phyloP scores from a whole-genome alignment of 1,140 invertebrate genomes.

The Archegozetes longisetosus region DNA sequence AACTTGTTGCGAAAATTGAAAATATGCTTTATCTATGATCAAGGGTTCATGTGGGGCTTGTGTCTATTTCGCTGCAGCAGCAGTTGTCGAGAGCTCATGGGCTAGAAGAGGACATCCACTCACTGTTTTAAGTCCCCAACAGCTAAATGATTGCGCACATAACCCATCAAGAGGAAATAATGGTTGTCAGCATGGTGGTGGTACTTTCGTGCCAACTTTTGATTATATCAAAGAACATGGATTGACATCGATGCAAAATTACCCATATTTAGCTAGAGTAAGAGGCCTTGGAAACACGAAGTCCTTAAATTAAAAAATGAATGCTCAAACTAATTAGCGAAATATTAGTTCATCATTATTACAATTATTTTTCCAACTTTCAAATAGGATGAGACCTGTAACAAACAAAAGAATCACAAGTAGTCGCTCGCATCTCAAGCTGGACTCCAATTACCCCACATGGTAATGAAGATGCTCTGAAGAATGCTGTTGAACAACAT shows the following conservation, averaged over 20 bases:
- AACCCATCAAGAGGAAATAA: constrained; percentile 2
- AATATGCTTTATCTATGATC: no score
- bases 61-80: constrained; percentile 10
- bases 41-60: constrained; percentile 2
- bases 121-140: constrained; percentile 3
- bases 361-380: neutral
- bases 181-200: constrained; percentile 9
- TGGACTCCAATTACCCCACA: constrained; percentile 1
- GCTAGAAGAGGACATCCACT: constrained; percentile 3
- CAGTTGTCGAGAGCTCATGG: constrained; percentile 6
- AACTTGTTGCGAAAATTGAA: no score
- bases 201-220: constrained; percentile 8
- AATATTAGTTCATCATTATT: neutral
- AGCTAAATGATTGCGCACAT: constrained; percentile 7
- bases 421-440: neutral
- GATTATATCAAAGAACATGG: constrained; percentile 2
- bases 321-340: no score
- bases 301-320: no score
- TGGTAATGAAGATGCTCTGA: constrained; percentile 28
- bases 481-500: constrained; percentile 34
- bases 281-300: no score
- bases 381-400: neutral
- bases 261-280: constrained; percentile 2
- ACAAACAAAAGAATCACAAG: neutral
- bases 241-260: constrained; percentile 2